phyloP scores from a whole-genome alignment of 2,888 invertebrate genomes.

The Ernsta delagoae region DNA sequence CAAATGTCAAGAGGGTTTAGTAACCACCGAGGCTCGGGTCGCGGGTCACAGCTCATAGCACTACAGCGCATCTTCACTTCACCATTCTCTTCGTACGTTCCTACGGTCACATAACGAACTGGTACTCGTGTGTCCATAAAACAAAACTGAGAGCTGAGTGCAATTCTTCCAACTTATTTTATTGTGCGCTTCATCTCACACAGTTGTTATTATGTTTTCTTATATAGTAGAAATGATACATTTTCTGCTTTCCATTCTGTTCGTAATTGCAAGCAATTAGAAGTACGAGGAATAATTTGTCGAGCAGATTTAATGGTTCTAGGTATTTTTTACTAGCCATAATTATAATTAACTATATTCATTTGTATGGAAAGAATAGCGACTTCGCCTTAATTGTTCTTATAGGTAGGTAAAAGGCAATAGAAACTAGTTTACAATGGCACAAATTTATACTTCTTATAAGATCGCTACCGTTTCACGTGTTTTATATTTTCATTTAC shows the following conservation, averaged over 20 bases:
- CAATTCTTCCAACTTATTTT: conserved; percentile 26
- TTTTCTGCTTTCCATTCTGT: conserved; percentile 19
- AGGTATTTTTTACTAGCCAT: not conserved
- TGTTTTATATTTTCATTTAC: too few relatives aligned
- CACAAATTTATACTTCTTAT: too few relatives aligned
- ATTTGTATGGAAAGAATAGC: too few relatives aligned
- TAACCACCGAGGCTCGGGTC: conserved; percentile 42
- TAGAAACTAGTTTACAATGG: too few relatives aligned
- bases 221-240: conserved; percentile 21
- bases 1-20: conserved; percentile 48
- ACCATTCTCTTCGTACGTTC: conserved; percentile 36
- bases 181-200: conserved; percentile 24
- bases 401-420: too few relatives aligned
- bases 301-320: conserved; percentile 1
- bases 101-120: conserved; percentile 47
- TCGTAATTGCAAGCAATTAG: conserved; percentile 26
- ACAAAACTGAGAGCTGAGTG: conserved; percentile 30
- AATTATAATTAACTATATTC: too few relatives aligned
- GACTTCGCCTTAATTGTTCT: too few relatives aligned
- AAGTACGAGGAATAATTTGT: conserved; percentile 22
- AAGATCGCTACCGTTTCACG: too few relatives aligned
- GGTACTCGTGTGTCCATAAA: conserved; percentile 20
- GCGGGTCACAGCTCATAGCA: conserved; percentile 45
- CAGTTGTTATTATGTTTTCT: conserved; percentile 22
- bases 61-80: conserved; percentile 49